Percentiles rank a stretch among this genome's conserved stretches.
Conservation (phyloP, 2,797 vertebrate species). For the Psittacula echo region DNA sequence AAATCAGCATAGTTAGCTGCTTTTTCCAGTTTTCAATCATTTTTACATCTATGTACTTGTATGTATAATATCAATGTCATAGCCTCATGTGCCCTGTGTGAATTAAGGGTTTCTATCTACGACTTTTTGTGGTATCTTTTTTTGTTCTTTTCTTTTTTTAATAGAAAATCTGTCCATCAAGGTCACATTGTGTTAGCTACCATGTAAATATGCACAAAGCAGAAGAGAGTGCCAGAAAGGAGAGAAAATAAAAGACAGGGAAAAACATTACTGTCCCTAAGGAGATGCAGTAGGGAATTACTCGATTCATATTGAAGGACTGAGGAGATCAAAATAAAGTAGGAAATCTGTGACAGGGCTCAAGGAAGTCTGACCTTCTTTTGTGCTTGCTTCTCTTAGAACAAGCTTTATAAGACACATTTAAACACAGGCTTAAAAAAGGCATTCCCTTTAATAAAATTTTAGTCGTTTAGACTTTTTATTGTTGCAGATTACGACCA, state of each 20-base stretch:
- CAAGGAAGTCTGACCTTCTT: not conserved
- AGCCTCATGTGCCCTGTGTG: not conserved
- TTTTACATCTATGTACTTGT: not conserved
- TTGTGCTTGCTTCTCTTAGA: not conserved
- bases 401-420: not conserved
- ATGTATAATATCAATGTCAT: not conserved
- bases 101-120: not conserved
- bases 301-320: not conserved
- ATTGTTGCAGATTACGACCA: not conserved
- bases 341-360: not conserved
- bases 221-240: not conserved
- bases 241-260: not conserved
- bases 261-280: not conserved
- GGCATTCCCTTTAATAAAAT: not conserved
- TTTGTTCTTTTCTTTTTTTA: not conserved
- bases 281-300: not conserved
- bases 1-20: not conserved
- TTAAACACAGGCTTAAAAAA: not conserved
- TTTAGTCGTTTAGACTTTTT: not conserved
- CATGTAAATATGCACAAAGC: not conserved
- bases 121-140: not conserved
- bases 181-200: not conserved
- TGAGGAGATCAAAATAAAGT: not conserved
- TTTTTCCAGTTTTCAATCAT: not conserved
- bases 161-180: not conserved